These are phyloP conservation scores for Melinopterus prodromus DNA, from an alignment of 2,888 invertebrate genomes.

Conservation along the genomic window DNA sequence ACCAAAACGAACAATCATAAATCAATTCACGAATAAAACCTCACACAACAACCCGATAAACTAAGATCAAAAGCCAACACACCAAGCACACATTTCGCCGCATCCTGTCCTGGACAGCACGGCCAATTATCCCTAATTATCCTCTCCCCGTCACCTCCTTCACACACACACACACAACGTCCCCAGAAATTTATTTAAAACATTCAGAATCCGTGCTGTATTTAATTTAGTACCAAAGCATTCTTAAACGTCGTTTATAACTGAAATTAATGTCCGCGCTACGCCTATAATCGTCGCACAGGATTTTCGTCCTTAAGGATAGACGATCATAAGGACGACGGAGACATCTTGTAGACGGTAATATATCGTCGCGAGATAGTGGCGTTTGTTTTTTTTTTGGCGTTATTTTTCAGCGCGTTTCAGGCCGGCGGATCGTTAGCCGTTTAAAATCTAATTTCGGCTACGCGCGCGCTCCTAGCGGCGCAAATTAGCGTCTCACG, in stretches of 20 bases:
- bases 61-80: constrained; percentile 19
- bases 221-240: constrained; percentile 47
- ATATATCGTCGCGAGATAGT: constrained; percentile 52
- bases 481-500: constrained; percentile 59
- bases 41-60: background rate
- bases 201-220: constrained; percentile 33
- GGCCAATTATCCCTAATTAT: constrained; percentile 39
- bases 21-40: constrained; percentile 18
- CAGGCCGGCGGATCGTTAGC: constrained; percentile 57
- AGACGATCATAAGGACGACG: constrained; percentile 44
- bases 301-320: constrained; percentile 48
- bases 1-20: constrained; percentile 7
- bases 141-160: constrained; percentile 30
- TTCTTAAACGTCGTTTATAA: constrained; percentile 57
- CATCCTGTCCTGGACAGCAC: constrained; percentile 20
- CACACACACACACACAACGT: constrained; percentile 21
- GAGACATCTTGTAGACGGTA: constrained; percentile 45
- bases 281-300: constrained; percentile 53
- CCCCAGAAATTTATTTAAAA: constrained; percentile 38
- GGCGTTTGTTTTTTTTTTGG: constrained; percentile 49
- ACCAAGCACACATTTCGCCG: background rate
- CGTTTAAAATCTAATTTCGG: constrained; percentile 62
- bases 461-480: constrained; percentile 42
- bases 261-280: constrained; percentile 56
- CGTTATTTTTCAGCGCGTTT: constrained; percentile 58